These are phyloP conservation scores for Pseudochirops corinnae DNA, from an alignment of 2,797 vertebrate species.

Conservation along the genomic window DNA sequence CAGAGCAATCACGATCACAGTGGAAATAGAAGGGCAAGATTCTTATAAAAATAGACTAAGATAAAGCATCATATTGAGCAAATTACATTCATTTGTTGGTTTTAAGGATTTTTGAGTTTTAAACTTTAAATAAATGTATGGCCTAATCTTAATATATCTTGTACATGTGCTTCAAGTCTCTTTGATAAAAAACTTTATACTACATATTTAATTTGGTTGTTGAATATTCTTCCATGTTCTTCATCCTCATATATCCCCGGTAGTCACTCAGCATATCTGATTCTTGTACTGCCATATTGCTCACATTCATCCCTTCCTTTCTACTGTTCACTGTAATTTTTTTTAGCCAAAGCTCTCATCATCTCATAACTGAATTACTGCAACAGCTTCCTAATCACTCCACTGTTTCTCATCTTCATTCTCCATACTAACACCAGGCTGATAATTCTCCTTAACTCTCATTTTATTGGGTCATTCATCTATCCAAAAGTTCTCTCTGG, in stretches of 20 bases:
- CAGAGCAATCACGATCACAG: conserved; percentile 82
- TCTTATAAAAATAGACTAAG: conserved; percentile 66
- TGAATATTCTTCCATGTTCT: rapidly evolving
- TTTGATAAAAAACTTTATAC: conserved; percentile 54
- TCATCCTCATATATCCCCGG: neutral
- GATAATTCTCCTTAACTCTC: neutral
- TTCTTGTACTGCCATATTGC: no score
- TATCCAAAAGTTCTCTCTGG: rapidly evolving
- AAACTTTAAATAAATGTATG: rapidly evolving
- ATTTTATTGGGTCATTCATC: neutral
- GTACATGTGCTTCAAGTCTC: neutral
- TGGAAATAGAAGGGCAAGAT: conserved; percentile 82
- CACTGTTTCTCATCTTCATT: rapidly evolving
- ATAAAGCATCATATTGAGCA: conserved; percentile 66
- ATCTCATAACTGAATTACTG: neutral
- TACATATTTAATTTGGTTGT: conserved; percentile 35
- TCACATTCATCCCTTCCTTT: rapidly evolving
- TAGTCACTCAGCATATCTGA: rapidly evolving
- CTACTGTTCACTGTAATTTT: rapidly evolving
- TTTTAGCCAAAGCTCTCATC: rapidly evolving
- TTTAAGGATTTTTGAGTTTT: conserved; percentile 64
- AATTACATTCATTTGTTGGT: conserved; percentile 73
- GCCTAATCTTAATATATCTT: rapidly evolving
- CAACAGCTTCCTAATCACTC: neutral
- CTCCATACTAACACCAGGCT: neutral